Evolutionary conservation across 1,140 invertebrate genomes (phyloP), one percentile per base, ranked within the genome.

Genomic region (Drosophila suzukii): DNA sequence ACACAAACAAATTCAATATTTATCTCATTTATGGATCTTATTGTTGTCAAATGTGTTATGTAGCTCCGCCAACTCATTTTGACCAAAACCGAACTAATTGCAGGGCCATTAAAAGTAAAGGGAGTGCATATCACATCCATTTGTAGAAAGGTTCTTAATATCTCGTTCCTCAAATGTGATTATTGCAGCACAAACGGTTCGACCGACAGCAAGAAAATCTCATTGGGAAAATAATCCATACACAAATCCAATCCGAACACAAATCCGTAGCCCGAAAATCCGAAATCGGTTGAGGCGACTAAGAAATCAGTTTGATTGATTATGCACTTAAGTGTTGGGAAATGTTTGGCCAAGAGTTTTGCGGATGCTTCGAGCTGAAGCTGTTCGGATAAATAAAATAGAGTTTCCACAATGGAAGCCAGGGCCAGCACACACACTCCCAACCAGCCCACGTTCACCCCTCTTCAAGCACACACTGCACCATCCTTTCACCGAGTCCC

Each of bases 241-340:
- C 60, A 63, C 47, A 68, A 67, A 66, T 66, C 47, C 60, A 53
- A 66, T 67, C 10, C 44, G 15, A n/a, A 50, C 57, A 66, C 57
- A 66, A 66, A 66, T 67, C 41, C 49, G 41, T 46, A 34, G 56
- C 53, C 67, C 17, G 58, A 61, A 86, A 71, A 70, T 70, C 63
- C 32, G 24, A 70, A 71, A 70, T 71, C 67, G 65, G 68, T 71
- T 71, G 66, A 71, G 68, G 66, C 72, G 73, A 77, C 67, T 68
- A 34, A 71, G 75, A 90, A 82, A 86, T 90, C 82, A 90, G 82
- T 78, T 82, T 90, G 86, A 90, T 90, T 90, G 86, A 90, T 90
- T 90, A 90, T 82, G 70, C 86, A 90, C 84, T 90, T 90, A 90
- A 90, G 83, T 83, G 82, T 68, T 67, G 70, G 71, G 63, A 68